Evolutionary conservation across 1,140 invertebrate genomes (phyloP).

Genomic region (Solenopsis fugax): DNA sequence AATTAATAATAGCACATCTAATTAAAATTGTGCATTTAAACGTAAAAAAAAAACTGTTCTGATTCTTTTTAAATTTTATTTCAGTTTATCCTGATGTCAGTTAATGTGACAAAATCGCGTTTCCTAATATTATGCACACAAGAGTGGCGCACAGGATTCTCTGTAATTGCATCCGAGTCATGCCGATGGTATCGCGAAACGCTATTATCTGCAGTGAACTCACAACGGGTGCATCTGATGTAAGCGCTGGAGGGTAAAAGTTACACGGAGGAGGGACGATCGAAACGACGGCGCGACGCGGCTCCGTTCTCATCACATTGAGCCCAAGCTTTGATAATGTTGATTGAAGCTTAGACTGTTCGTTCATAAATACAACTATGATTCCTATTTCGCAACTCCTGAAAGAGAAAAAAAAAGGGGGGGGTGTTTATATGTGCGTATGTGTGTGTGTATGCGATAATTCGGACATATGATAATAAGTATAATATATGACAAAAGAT

Average conservation of each 20-base stretch:
- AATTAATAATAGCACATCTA: background rate
- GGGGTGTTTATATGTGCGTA: no score
- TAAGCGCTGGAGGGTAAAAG: conserved; percentile 53
- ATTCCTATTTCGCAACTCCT: conserved; percentile 5
- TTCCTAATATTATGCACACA: conserved; percentile 45
- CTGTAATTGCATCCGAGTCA: conserved; percentile 82
- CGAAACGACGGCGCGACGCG: background rate
- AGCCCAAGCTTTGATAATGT: conserved; percentile 81
- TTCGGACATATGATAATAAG: no score
- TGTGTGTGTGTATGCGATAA: no score
- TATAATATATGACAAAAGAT: no score
- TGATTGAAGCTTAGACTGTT: conserved; percentile 81
- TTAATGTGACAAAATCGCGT: conserved; percentile 40
- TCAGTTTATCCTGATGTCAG: background rate
- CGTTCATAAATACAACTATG: conserved; percentile 19
- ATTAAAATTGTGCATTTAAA: background rate
- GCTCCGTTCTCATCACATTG: conserved; percentile 75
- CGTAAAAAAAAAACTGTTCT: background rate
- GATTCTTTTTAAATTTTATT: background rate
- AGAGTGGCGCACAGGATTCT: conserved; percentile 44
- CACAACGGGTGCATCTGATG: conserved; percentile 1
- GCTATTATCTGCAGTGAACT: conserved; percentile 77
- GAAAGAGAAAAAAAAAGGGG: background rate
- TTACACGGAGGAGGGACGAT: conserved; percentile 40
- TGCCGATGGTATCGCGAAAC: conserved; percentile 75